A percentile compares a stretch with the other conserved stretches of the same genome.
These are phyloP conservation scores for Phylloscopus collybita DNA, from an alignment of 2,797 vertebrate genomes.

Conservation along the genomic window DNA sequence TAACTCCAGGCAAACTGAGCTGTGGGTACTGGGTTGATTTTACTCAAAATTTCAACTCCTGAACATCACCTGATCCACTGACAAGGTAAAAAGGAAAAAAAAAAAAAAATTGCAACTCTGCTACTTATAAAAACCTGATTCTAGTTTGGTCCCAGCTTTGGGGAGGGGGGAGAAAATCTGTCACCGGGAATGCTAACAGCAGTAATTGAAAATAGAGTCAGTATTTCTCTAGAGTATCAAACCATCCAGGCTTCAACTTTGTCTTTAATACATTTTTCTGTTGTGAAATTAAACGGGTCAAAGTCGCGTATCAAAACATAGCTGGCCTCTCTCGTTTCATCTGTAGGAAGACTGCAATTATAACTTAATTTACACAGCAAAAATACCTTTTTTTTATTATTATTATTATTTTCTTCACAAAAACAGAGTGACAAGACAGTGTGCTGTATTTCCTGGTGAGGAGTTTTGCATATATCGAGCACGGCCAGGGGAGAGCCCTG, in stretches of 20 bases:
- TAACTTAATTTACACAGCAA: slow-evolving; percentile 43
- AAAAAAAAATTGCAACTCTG: background rate
- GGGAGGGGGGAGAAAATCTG: background rate
- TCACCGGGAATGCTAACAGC: background rate
- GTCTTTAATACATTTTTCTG: slow-evolving; percentile 20
- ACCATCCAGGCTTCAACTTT: background rate
- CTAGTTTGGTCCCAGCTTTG: slow-evolving; percentile 12
- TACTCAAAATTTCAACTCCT: background rate
- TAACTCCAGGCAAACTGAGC: background rate
- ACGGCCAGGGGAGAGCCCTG: background rate
- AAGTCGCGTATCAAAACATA: slow-evolving; percentile 34
- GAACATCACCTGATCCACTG: background rate
- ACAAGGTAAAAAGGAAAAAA: background rate
- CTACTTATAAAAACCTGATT: slow-evolving; percentile 40
- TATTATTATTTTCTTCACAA: background rate
- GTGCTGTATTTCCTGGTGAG: background rate
- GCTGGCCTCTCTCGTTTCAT: slow-evolving; percentile 53
- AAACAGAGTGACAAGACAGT: slow-evolving; percentile 5
- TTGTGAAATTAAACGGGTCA: slow-evolving; percentile 7
- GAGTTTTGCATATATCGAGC: slow-evolving; percentile 55
- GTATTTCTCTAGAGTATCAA: slow-evolving; percentile 58
- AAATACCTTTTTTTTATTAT: slow-evolving; percentile 52
- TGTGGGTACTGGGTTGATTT: background rate
- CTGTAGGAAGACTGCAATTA: slow-evolving; percentile 63
- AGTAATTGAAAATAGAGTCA: slow-evolving; percentile 63